phyloP scores from a whole-genome alignment of 2,888 invertebrate genomes.

The Lissonota sp. region DNA sequence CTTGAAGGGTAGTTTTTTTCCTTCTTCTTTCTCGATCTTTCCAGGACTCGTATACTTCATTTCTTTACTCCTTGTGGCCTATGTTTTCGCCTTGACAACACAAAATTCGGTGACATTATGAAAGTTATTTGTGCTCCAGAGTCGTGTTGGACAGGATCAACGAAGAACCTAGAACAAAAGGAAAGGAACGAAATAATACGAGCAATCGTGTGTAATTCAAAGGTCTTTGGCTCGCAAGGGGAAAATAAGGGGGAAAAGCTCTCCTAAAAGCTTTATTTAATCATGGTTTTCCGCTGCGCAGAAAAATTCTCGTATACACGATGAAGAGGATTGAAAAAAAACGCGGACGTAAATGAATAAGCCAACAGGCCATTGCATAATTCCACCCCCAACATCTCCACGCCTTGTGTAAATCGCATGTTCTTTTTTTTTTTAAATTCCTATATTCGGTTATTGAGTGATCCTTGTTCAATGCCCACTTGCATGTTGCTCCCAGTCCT shows the following conservation, averaged over 20 bases:
- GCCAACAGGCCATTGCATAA: conserved; percentile 32
- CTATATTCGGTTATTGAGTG: conserved; percentile 46
- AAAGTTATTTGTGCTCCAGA: not conserved
- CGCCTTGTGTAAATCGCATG: conserved; percentile 36
- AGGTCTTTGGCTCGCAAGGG: conserved; percentile 8
- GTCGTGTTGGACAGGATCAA: not conserved
- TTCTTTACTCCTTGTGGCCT: too few relatives aligned
- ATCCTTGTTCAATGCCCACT: not conserved
- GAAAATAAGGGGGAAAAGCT: not conserved
- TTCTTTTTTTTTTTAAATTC: conserved; percentile 10
- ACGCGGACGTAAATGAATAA: conserved; percentile 32
- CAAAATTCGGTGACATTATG: not conserved
- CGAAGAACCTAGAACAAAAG: not conserved
- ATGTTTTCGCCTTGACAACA: too few relatives aligned
- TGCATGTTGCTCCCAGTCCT: not conserved
- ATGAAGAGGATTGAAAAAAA: conserved; percentile 24
- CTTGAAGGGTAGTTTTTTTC: too few relatives aligned
- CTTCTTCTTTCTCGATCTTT: too few relatives aligned
- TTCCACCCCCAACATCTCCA: conserved; percentile 2
- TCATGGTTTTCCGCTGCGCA: conserved; percentile 4
- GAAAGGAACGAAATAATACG: not conserved
- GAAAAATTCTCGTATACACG: conserved; percentile 1
- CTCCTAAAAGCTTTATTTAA: conserved; percentile 33
- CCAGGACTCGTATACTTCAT: too few relatives aligned
- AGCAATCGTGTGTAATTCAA: conserved; percentile 17